Percentiles rank a stretch among this genome's conserved stretches.
Evolutionary conservation across 1,140 invertebrate species (phyloP).

Genomic region (Physella acuta): DNA sequence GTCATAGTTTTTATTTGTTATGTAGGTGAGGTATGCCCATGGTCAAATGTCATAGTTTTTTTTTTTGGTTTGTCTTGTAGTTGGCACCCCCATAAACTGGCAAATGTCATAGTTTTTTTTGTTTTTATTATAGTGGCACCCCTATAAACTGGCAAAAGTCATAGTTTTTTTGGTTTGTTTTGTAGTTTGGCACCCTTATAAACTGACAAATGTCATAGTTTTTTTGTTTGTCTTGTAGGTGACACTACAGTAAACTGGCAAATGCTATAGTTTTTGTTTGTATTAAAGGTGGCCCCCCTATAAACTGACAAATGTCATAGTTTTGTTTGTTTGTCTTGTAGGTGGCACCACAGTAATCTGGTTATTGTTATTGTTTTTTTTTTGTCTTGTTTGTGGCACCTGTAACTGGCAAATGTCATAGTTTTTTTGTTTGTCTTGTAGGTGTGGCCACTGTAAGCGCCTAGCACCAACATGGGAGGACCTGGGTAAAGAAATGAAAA

Average conservation of each 20-base stretch:
- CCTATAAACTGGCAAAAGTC: background rate
- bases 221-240: too few species aligned
- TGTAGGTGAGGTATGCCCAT: too few species aligned
- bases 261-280: too few species aligned
- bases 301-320: too few species aligned
- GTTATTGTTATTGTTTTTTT: background rate
- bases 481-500: constrained; percentile 89
- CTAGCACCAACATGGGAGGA: constrained; percentile 91
- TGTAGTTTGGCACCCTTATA: background rate
- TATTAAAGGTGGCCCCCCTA: too few species aligned
- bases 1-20: too few species aligned
- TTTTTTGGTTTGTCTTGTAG: too few species aligned
- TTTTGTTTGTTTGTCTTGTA: background rate
- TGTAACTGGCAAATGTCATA: background rate
- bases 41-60: too few species aligned
- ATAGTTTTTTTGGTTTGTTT: background rate
- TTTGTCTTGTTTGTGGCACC: background rate
- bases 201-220: background rate
- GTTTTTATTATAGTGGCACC: background rate
- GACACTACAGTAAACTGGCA: too few species aligned
- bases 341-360: background rate
- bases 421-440: constrained; percentile 20
- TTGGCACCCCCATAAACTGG: too few species aligned
- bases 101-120: background rate
- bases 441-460: constrained; percentile 82